Conservation (phyloP, 2,797 vertebrate species). For the Hydrocynus forskahlii region DNA sequence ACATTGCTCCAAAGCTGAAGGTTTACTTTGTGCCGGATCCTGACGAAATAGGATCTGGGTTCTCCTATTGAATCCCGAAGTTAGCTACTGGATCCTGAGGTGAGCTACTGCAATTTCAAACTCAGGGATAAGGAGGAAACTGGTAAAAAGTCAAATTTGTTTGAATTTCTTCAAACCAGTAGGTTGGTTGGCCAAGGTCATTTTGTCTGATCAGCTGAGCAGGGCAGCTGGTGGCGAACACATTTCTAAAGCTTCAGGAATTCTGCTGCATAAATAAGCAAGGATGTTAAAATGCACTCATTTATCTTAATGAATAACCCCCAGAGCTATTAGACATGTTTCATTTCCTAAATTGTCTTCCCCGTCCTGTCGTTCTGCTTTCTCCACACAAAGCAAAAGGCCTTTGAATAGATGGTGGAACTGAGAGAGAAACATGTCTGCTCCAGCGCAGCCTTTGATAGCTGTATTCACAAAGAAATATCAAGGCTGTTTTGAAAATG, state of each 20-base stretch:
- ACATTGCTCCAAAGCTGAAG: no score
- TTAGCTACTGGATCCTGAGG: no score
- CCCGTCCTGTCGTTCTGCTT: neutral
- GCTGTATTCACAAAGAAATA: constrained; percentile 38
- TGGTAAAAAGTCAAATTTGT: no score
- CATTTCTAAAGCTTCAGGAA: neutral
- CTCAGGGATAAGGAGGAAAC: no score
- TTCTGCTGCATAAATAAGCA: neutral
- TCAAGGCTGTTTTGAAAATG: constrained; percentile 31
- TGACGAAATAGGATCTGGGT: no score
- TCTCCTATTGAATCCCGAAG: no score
- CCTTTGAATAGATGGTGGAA: constrained; percentile 22
- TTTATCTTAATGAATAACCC: constrained; percentile 3
- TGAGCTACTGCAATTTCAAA: no score
- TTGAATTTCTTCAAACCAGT: no score
- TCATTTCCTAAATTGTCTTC: neutral
- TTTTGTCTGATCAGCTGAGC: no score
- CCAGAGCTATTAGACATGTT: neutral
- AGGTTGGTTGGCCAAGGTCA: no score
- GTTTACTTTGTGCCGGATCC: no score
- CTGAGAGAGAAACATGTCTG: constrained; percentile 18
- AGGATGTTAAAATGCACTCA: constrained; percentile 1
- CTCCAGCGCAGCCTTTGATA: constrained; percentile 23
- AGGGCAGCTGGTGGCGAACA: no score
- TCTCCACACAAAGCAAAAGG: neutral